Conservation (phyloP, 1,140 invertebrate genomes). For the Diorhabda elongata region DNA sequence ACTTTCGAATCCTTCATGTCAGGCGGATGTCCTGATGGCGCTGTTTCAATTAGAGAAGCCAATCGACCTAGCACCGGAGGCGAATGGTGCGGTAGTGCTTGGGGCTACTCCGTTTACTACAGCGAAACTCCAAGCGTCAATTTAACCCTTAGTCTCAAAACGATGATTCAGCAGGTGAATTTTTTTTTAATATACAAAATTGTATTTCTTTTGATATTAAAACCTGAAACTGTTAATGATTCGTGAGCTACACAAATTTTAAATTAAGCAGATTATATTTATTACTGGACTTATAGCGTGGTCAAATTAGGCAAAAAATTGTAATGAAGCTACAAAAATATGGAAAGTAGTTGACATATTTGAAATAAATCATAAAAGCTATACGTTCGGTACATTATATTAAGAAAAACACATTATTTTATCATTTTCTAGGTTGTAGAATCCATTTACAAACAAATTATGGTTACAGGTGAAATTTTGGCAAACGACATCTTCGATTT, state of each 20-base stretch:
- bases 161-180: constrained; percentile 67
- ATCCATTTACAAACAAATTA: no score
- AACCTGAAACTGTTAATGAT: no score
- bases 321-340: no score
- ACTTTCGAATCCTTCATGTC: constrained; percentile 69
- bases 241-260: no score
- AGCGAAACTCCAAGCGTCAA: constrained; percentile 76
- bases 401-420: no score
- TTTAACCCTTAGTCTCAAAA: constrained; percentile 65
- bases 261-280: no score
- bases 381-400: no score
- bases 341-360: no score
- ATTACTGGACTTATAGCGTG: not conserved
- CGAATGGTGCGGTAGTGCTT: constrained; percentile 78
- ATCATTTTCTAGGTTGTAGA: no score
- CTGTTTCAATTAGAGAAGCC: constrained; percentile 71
- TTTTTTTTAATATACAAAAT: not conserved
- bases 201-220: not conserved
- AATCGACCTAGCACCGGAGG: constrained; percentile 68
- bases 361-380: no score
- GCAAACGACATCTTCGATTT: no score
- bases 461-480: no score
- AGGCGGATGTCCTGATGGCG: constrained; percentile 76
- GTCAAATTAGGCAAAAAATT: not conserved
- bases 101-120: constrained; percentile 82